Base-by-base conservation (phyloP, 2,888 invertebrate species). In the Zaprionus bogoriensis region DNA sequence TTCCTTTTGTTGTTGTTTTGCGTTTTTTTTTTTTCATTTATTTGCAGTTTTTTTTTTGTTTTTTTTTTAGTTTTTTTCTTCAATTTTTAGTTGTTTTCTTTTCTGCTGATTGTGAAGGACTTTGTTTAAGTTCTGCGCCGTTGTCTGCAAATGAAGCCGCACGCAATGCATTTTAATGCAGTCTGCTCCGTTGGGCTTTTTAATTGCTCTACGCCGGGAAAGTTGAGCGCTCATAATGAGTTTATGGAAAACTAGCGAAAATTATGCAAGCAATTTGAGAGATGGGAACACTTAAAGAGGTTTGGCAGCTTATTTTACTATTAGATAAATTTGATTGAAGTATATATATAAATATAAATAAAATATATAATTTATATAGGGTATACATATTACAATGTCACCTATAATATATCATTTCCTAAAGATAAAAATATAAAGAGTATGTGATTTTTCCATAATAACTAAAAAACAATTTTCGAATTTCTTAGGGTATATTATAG, bases 41-140 rank as follows among this genome's bases (percentile, higher is more conserved):
- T 47, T 27, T 17, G 6, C n/a, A 6, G 12, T 32, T 22, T 41
- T 41, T 47, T 46, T 47, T 38, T 22, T 42, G 17, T 41, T 32
- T 32, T 20, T 38, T 27, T 54, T 53, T 61, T 52, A 53, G 32
- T 27, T 46, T 32, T 36, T 19, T 47, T 44, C n/a, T n/a, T n/a
- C n/a, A n/a, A n/a, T n/a, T n/a, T n/a, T n/a, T n/a, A n/a, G n/a
- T n/a, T n/a, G n/a, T 39, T 28, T 14, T 62, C 52, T 39, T 36
- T 25, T 27, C 14, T 39, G 25, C 27, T 52, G 47, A 52, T 54
- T 61, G 30, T 65, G 39, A 72, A 72, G 64, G 65, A 74, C 52
- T 70, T 58, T 59, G 51, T 55, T 66, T 59, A 70, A 64, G 59
- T 70, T 63, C 38, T 39, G 38, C 68, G 39, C 59, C 39, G 38